Base-by-base conservation (phyloP, 37 sponge, comb jelly and placozoan genomes). In the Theonella swinhoei region DNA sequence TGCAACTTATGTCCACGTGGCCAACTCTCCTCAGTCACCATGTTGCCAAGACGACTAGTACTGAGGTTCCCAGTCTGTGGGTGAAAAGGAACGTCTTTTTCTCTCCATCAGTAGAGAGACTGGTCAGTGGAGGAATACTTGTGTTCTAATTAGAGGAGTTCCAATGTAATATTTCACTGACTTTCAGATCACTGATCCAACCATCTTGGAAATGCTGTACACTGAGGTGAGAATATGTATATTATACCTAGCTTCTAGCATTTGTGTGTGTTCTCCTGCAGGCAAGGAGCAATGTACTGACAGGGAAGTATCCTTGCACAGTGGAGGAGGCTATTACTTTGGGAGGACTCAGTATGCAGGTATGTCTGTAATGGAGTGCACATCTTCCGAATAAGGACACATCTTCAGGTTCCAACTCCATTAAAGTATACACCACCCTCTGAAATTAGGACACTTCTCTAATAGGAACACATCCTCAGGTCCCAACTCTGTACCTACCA, bases 301-400 rank as follows among this genome's bases (percentile, higher is more conserved):
- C 61, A 75, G 88, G 88, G 0, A 25, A 90, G 54, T 94, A 94
- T 77, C 88, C 91, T 14, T 90, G 91, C 70, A 79, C 88, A 68
- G 88, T 84, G 31, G 88, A 83, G 8, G 88, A 90, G 20, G 90
- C 88, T 30, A 68, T 94, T 4, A 68, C 80, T 40, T 75, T 94
- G 28, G 94, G 90, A 65, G 83, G 84, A 0, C 78, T 91, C 25
- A 79, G 73, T 7, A 59, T 91, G 54, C 87, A 91, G 79, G 91
- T 91, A 35, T 33, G 7, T 14, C 54, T 47, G 54, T 17, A 47
- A 47, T 47, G 54, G n/a, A 47, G 54, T 7, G 14, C 54, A 22
- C 54, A 22, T 77, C 59, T 29, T 63, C 8, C 4, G 22, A 66
- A n/a, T 66, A 8, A 30, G 30, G 30, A 30, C 67, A 30, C 19